phyloP scores from a whole-genome alignment of 2,888 invertebrate genomes.

The Crossocerus cetratus region DNA sequence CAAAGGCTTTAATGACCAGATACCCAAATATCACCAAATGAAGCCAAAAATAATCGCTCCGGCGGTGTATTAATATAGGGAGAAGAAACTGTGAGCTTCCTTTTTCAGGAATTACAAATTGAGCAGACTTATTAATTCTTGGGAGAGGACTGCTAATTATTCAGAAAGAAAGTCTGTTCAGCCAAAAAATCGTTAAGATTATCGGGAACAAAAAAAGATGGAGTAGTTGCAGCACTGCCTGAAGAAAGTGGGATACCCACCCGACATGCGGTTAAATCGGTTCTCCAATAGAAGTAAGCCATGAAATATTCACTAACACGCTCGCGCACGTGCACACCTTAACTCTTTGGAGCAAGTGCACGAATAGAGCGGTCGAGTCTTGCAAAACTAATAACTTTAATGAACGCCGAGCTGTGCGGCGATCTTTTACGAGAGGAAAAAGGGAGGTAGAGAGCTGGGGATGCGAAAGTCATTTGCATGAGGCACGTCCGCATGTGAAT shows the following conservation, averaged over 20 bases:
- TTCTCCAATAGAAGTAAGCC: conserved; percentile 28
- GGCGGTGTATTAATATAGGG: no score
- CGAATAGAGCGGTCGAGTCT: conserved; percentile 37
- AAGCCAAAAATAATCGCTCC: no score
- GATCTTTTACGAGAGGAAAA: conserved; percentile 45
- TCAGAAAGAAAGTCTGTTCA: no score
- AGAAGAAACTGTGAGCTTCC: no score
- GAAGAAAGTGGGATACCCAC: not conserved
- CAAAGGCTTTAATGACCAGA: no score
- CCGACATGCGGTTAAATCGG: conserved; percentile 38
- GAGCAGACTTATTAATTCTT: no score
- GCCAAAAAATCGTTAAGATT: no score
- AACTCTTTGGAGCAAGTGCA: conserved; percentile 47
- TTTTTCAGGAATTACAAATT: no score
- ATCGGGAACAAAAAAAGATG: no score
- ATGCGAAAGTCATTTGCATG: conserved; percentile 61
- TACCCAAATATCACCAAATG: no score
- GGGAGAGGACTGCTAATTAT: no score
- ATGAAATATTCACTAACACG: conserved; percentile 54
- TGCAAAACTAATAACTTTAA: conserved; percentile 61
- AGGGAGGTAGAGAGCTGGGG: conserved; percentile 21
- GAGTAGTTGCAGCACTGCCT: not conserved
- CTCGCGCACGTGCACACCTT: conserved; percentile 12
- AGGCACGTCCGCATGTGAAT: conserved; percentile 60
- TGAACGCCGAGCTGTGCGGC: conserved; percentile 48